These are phyloP conservation scores for Sarcophaga carnaria DNA, from an alignment of 2,888 invertebrate genomes.

Conservation along the genomic window DNA sequence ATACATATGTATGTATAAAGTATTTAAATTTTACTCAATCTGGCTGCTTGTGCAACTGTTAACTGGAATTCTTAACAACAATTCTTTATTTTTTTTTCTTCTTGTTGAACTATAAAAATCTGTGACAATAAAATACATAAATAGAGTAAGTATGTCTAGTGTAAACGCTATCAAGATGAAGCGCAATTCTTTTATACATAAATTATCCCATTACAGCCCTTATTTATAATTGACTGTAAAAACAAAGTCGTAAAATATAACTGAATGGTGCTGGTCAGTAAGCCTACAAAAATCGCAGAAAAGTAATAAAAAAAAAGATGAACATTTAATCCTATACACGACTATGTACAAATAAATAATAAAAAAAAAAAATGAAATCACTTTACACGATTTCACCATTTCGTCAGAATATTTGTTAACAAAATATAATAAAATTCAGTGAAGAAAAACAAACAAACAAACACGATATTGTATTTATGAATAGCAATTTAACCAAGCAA, in stretches of 20 bases:
- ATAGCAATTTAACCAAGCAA: constrained; percentile 17
- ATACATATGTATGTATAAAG: too few species aligned
- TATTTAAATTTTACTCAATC: too few species aligned
- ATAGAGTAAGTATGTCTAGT: too few species aligned
- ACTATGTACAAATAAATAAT: neutral
- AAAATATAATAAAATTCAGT: constrained; percentile 2
- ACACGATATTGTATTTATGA: neutral
- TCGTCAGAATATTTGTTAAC: neutral
- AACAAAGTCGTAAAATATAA: constrained; percentile 61
- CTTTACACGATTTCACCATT: constrained; percentile 31
- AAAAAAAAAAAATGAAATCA: neutral
- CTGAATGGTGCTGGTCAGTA: constrained; percentile 53
- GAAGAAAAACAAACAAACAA: neutral
- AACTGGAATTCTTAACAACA: too few species aligned
- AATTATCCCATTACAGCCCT: constrained; percentile 49
- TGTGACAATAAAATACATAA: too few species aligned
- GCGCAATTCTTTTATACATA: constrained; percentile 29
- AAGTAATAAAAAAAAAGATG: constrained; percentile 52
- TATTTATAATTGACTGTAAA: constrained; percentile 54
- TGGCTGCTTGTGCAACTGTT: too few species aligned
- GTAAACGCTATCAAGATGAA: too few species aligned
- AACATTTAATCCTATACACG: constrained; percentile 12
- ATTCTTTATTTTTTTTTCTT: too few species aligned
- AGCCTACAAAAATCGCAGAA: constrained; percentile 70
- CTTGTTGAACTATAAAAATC: too few species aligned